phyloP scores from a whole-genome alignment of 2,113 vertebrate species.

The western clawed frog (Xenopus tropicalis) region UCB_Xtro_10.0 CM004445.2:96550501-96551000 shows the following conservation, averaged over 20 bases:
- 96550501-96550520: constrained; percentile 22
- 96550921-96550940: too few relatives aligned
- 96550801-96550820: too few relatives aligned
- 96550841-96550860: too few relatives aligned
- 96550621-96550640: background rate
- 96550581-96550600: constrained; percentile 23
- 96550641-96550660: background rate
- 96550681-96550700: background rate
- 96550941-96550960: too few relatives aligned
- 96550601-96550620: constrained; percentile 3
- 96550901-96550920: too few relatives aligned
- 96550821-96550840: too few relatives aligned
- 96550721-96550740: background rate
- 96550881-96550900: too few relatives aligned
- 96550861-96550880: too few relatives aligned
- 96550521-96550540: constrained; percentile 14
- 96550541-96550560: constrained; percentile 22
- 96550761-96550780: too few relatives aligned
- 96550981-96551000: too few relatives aligned
- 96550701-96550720: background rate
- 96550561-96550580: constrained; percentile 18
- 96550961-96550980: too few relatives aligned
- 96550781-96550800: too few relatives aligned
- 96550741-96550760: background rate
- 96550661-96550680: background rate